phyloP scores from a whole-genome alignment of 2,888 invertebrate species.

The Phanerotoma sp. region DNA sequence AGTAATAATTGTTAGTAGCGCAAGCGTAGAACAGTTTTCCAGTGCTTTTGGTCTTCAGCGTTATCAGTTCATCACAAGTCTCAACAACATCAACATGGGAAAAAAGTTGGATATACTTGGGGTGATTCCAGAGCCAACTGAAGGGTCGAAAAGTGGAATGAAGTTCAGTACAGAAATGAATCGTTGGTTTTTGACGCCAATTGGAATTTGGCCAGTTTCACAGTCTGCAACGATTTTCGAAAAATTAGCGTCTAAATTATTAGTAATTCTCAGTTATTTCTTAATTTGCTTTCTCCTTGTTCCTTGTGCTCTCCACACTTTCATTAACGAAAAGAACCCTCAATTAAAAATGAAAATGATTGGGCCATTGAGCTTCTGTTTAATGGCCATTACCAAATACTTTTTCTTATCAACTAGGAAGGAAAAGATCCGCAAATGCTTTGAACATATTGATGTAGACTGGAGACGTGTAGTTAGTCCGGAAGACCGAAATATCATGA shows the following conservation, averaged over 20 bases:
- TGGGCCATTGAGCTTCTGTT: conserved; percentile 41
- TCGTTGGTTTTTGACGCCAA: conserved; percentile 33
- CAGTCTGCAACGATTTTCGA: conserved; percentile 1
- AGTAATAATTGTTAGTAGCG: too few relatives aligned
- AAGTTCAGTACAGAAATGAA: conserved; percentile 31
- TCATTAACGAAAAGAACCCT: conserved; percentile 35
- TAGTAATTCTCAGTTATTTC: conserved; percentile 30
- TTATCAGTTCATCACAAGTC: too few relatives aligned
- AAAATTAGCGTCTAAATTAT: neutral
- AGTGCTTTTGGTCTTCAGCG: too few relatives aligned
- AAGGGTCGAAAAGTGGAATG: conserved; percentile 13
- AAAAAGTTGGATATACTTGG: conserved; percentile 5
- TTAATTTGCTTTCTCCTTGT: conserved; percentile 38
- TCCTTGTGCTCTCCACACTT: conserved; percentile 34
- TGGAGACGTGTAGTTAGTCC: conserved; percentile 34
- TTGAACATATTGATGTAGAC: conserved; percentile 38
- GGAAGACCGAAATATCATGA: conserved; percentile 41
- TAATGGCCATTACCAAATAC: conserved; percentile 42
- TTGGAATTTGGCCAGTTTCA: conserved; percentile 34
- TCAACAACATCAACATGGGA: neutral
- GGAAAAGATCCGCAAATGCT: conserved; percentile 35
- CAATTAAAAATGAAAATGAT: conserved; percentile 33
- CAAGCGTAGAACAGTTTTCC: too few relatives aligned
- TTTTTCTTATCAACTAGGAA: conserved; percentile 33
- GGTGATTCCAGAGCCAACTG: conserved; percentile 4